A percentile compares a stretch with the other conserved stretches of the same genome.
phyloP scores from a whole-genome alignment of 1,140 invertebrate genomes.

The Ceratoteleas bidentatus region DNA sequence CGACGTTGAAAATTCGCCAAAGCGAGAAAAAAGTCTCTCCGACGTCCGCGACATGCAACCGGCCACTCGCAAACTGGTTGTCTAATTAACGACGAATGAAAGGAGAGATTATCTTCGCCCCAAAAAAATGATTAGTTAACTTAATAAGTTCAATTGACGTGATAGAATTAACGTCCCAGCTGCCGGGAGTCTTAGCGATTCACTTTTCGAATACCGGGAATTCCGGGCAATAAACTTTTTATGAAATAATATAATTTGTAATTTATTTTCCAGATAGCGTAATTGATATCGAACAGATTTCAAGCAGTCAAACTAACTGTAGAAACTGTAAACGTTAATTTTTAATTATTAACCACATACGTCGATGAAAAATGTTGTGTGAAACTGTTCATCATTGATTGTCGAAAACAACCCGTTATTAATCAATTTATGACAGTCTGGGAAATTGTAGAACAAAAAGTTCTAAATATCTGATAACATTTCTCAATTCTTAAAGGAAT shows the following conservation, averaged over 20 bases:
- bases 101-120: constrained; percentile 26
- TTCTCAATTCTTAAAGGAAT: too few species aligned
- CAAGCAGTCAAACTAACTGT: too few species aligned
- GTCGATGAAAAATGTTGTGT: too few species aligned
- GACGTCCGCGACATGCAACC: constrained; percentile 20
- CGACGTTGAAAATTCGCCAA: constrained; percentile 19
- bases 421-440: too few species aligned
- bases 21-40: constrained; percentile 11
- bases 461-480: too few species aligned
- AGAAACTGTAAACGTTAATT: too few species aligned
- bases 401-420: too few species aligned
- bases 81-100: constrained; percentile 44
- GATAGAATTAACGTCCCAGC: constrained; percentile 33
- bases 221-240: background rate
- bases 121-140: constrained; percentile 36
- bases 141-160: constrained; percentile 39
- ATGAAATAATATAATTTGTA: background rate
- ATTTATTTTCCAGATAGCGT: background rate
- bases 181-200: constrained; percentile 7
- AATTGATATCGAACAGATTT: background rate
- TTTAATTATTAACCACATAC: too few species aligned
- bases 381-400: too few species aligned
- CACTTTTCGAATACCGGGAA: constrained; percentile 18
- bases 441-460: too few species aligned
- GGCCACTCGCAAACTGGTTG: constrained; percentile 27